phyloP scores from a whole-genome alignment of 64 coral and sea anemone genomes.

The Anthopleura sola region DNA sequence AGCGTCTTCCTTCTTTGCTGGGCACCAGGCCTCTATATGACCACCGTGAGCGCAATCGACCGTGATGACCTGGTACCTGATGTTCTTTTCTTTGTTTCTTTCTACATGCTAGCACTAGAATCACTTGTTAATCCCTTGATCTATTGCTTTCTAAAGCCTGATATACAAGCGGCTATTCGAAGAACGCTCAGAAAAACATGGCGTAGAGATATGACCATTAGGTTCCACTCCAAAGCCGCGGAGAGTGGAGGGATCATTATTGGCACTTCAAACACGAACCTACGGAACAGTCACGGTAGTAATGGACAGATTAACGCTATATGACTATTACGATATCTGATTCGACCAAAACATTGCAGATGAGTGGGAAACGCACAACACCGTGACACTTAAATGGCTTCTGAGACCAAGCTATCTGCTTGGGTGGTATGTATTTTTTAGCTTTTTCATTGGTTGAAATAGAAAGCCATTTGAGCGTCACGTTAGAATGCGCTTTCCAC shows the following conservation, averaged over 20 bases:
- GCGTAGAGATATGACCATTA: not conserved
- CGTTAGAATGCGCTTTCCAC: not conserved
- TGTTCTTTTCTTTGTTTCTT: not conserved
- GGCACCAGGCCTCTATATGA: slow-evolving; percentile 47
- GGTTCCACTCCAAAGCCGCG: not conserved
- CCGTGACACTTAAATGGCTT: not conserved
- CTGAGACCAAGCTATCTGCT: not conserved
- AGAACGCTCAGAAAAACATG: slow-evolving; percentile 18
- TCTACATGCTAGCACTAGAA: slow-evolving; percentile 23
- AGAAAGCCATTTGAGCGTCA: not conserved
- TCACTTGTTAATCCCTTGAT: slow-evolving; percentile 45
- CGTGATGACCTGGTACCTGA: slow-evolving; percentile 10
- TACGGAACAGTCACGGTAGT: not conserved
- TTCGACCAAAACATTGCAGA: too few relatives aligned
- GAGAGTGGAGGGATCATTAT: not conserved
- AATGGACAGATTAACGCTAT: not conserved
- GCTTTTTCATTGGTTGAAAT: not conserved
- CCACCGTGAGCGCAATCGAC: not conserved
- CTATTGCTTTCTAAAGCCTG: slow-evolving; percentile 48
- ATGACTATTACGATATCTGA: not conserved
- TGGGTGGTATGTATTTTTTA: not conserved
- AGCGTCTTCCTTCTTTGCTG: slow-evolving; percentile 25
- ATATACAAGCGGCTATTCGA: slow-evolving; percentile 33
- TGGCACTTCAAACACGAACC: not conserved
- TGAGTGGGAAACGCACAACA: not conserved